Evolutionary conservation across 1,140 invertebrate genomes (phyloP).

Genomic region (Brachystomella parvula): DNA sequence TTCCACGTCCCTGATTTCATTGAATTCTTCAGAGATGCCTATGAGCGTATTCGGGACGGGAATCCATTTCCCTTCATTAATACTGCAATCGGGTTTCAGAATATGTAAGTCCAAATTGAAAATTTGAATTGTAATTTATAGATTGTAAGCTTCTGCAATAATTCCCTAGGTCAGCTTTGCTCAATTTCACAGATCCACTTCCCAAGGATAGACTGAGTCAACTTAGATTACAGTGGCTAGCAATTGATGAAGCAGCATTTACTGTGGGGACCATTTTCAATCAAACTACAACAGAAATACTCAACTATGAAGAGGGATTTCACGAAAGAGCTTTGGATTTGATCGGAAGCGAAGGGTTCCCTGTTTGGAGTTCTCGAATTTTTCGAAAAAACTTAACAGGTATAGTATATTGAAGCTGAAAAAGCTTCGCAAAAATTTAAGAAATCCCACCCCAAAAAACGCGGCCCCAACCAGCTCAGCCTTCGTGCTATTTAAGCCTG

Average conservation of each 20-base stretch:
- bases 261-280: constrained; percentile 9
- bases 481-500: no score
- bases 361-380: neutral
- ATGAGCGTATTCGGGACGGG: neutral
- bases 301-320: neutral
- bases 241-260: constrained; percentile 9
- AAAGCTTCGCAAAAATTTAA: no score
- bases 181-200: neutral
- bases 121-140: no score
- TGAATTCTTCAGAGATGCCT: constrained; percentile 16
- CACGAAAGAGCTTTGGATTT: neutral
- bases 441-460: no score
- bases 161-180: neutral
- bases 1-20: constrained; percentile 14
- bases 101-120: constrained; percentile 14
- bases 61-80: constrained; percentile 19
- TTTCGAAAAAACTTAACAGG: neutral
- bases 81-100: constrained; percentile 18
- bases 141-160: no score
- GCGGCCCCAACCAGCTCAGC: no score
- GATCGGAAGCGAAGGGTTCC: neutral
- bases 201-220: neutral
- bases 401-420: neutral
- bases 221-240: constrained; percentile 7
- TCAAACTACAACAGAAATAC: neutral